phyloP scores from a whole-genome alignment of 2,113 vertebrate species.

The Hippopotamus amphibius region DNA sequence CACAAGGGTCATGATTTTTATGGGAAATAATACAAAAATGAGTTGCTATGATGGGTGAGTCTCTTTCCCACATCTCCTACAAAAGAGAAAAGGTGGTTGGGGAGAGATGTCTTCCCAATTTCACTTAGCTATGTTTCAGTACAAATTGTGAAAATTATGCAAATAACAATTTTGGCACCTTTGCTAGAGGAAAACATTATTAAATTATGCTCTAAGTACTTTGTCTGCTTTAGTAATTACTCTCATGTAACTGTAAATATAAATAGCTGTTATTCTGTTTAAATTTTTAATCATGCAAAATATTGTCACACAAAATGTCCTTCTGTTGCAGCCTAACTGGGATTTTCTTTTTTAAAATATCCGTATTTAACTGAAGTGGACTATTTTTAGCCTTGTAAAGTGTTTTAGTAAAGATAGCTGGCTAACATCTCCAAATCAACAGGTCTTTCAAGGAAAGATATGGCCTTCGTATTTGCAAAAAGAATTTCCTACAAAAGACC shows the following conservation, averaged over 20 bases:
- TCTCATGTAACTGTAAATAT: constrained; percentile 84
- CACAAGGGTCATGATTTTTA: constrained; percentile 78
- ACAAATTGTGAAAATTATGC: constrained; percentile 80
- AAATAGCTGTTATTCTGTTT: constrained; percentile 87
- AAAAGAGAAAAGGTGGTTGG: constrained; percentile 66
- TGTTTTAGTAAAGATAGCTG: constrained; percentile 85
- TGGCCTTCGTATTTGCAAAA: constrained; percentile 39
- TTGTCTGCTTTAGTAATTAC: constrained; percentile 84
- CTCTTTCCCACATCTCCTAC: constrained; percentile 69
- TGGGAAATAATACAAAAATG: constrained; percentile 80
- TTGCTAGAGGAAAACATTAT: constrained; percentile 83
- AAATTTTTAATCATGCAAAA: constrained; percentile 86
- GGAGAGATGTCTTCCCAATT: constrained; percentile 76
- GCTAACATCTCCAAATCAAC: constrained; percentile 86
- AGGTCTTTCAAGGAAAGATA: constrained; percentile 84
- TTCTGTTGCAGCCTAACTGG: constrained; percentile 83
- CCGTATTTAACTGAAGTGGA: constrained; percentile 84
- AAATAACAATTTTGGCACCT: constrained; percentile 84
- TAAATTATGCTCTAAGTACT: constrained; percentile 86
- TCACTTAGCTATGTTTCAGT: constrained; percentile 77
- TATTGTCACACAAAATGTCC: constrained; percentile 82
- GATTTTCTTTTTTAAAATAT: constrained; percentile 80
- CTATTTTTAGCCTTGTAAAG: constrained; percentile 87
- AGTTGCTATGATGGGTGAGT: constrained; percentile 74
- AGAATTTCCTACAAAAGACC: constrained; percentile 56